Evolutionary conservation across 2,113 vertebrate species (phyloP), one percentile per base, ranked within the genome.

Genomic region (Stigmatopora nigra): DNA sequence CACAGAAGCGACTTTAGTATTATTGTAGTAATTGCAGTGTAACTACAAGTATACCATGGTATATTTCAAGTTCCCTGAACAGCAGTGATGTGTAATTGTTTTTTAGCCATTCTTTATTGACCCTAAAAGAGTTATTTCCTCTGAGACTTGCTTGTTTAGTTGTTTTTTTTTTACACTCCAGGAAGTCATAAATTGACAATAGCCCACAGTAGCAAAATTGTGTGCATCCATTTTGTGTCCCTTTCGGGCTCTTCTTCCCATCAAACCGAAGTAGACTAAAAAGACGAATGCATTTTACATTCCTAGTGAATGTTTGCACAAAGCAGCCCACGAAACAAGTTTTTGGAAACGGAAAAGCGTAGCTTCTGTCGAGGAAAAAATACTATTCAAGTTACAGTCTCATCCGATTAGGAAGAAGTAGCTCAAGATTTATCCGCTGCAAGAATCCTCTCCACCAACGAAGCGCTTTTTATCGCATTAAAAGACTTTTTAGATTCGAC

Each of bases 391-490:
- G 61, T 36, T 63, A 66, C 22, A 64, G 64, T 59, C 65, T 82
- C 78, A 82, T 78, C 72, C 73, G 78, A 86, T 84, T 78, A 80
- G 45, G 67, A 3, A 15, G n/a, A 69, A 45, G 47, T 47, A 31
- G 53, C 38, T 47, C 57, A 66, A 73, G 82, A 71, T 69, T 77
- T 71, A 84, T 77, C 79, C 67, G 46, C 62, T 12, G 35, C 61
- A 61, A 63, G 59, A 17, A 65, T 65, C 71, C 52, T 53, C 60
- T 53, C 51, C 9, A 19, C n/a, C 3, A 22, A 20, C 20, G 4
- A 10, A 60, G 13, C 10, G 10, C n/a, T 11, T 7, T 8, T n/a
- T 36, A 31, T 15, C 7, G 59, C 3, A 12, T 3, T 14, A 15
- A 16, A 14, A 0, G 20, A 45, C 19, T 59, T 17, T 11, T 36